Evolutionary conservation across 2,113 vertebrate species (phyloP).

Genomic region (Naja naja): DNA sequence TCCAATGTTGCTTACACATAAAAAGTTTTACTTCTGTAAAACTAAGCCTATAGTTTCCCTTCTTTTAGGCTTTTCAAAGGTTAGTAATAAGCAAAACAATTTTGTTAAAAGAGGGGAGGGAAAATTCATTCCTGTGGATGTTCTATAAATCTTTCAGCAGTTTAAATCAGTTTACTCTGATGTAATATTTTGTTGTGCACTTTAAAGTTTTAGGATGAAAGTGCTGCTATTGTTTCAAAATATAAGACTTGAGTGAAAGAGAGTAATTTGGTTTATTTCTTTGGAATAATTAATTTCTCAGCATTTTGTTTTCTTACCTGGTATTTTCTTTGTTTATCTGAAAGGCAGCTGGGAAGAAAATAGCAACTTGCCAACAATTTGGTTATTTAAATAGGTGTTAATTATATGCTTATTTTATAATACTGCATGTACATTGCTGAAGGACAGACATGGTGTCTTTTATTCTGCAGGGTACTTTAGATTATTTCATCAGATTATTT

Average conservation of each 20-base stretch:
- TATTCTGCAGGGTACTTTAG: background rate
- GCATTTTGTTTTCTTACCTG: background rate
- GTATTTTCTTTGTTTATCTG: conserved; percentile 15
- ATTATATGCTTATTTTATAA: conserved; percentile 24
- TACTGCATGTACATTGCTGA: background rate
- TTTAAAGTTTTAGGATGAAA: conserved; percentile 68
- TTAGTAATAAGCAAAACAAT: conserved; percentile 61
- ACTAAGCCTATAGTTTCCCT: conserved; percentile 49
- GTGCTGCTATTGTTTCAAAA: conserved; percentile 64
- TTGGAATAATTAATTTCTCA: conserved; percentile 43
- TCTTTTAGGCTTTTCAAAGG: conserved; percentile 64
- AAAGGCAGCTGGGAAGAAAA: background rate
- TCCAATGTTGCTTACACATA: conserved; percentile 56
- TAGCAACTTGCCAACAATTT: conserved; percentile 39
- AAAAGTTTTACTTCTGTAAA: conserved; percentile 67
- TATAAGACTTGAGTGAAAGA: conserved; percentile 32
- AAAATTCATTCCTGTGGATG: conserved; percentile 35
- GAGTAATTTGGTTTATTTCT: conserved; percentile 30
- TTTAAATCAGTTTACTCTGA: conserved; percentile 59
- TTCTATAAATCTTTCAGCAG: conserved; percentile 63
- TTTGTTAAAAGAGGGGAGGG: conserved; percentile 38
- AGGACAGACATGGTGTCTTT: background rate
- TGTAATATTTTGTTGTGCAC: conserved; percentile 53
- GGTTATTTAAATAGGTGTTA: conserved; percentile 39
- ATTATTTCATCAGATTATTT: background rate